Percentiles rank a stretch among this genome's conserved stretches.
Conservation (phyloP, 2,113 vertebrate species). For the Corythaeola cristata region DNA sequence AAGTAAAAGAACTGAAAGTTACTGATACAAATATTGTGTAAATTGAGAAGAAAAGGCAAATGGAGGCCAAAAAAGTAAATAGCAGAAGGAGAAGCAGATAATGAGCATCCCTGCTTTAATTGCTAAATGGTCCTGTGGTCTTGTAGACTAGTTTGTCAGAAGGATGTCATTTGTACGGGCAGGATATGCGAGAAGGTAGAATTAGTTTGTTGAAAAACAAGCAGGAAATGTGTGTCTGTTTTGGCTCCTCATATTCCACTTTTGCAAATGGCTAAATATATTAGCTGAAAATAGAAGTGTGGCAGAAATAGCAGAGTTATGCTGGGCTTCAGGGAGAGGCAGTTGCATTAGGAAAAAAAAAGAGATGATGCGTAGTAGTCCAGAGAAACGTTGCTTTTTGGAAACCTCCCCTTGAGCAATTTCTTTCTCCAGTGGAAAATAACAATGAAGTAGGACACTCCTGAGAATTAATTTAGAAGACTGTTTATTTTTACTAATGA, state of each 20-base stretch:
- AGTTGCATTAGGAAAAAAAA: background rate
- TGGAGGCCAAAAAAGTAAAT: background rate
- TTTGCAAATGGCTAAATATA: background rate
- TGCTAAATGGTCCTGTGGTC: background rate
- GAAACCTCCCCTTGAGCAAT: background rate
- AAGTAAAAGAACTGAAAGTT: background rate
- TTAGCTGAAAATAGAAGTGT: background rate
- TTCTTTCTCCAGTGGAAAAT: background rate
- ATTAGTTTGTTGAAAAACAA: background rate
- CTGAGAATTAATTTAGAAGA: background rate
- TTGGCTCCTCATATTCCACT: background rate
- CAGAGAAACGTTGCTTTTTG: background rate
- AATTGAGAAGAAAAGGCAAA: background rate
- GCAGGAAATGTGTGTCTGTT: conserved; percentile 6
- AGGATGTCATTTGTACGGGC: conserved; percentile 1
- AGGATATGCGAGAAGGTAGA: background rate
- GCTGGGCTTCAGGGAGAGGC: background rate
- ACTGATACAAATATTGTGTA: background rate
- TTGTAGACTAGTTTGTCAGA: background rate
- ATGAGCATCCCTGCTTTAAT: background rate
- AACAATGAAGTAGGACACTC: background rate
- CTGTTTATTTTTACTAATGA: background rate
- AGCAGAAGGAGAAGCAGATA: background rate
- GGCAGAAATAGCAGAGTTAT: background rate
- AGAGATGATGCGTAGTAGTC: background rate